phyloP scores from a whole-genome alignment of 2,888 invertebrate species.

The Ganaspis brasiliensis region DNA sequence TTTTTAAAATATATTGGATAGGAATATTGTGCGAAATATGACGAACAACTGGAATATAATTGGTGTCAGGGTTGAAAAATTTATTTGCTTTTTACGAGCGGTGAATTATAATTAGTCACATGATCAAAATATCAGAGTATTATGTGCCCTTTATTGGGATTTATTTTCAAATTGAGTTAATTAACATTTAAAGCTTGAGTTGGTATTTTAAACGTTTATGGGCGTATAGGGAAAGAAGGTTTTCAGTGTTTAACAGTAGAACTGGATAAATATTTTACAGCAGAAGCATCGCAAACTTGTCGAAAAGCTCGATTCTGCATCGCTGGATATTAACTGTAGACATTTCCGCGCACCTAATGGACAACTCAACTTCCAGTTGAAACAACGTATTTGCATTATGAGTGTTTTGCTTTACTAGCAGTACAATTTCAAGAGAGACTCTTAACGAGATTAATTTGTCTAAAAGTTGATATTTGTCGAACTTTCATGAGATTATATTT shows the following conservation, averaged over 20 bases:
- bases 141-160: background rate
- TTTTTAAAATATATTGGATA: background rate
- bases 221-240: background rate
- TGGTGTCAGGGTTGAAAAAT: background rate
- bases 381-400: constrained; percentile 41
- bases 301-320: background rate
- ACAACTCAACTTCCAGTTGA: background rate
- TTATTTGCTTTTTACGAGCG: background rate
- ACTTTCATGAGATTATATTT: background rate
- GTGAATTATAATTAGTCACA: background rate
- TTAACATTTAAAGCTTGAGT: background rate
- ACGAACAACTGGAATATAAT: background rate
- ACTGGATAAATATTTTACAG: background rate
- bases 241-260: background rate
- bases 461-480: background rate
- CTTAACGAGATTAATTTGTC: constrained; percentile 8
- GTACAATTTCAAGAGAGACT: constrained; percentile 11
- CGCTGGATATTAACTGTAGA: background rate
- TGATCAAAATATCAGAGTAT: background rate
- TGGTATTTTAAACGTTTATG: background rate
- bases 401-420: background rate
- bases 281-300: background rate
- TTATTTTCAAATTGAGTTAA: background rate
- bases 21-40: no score
- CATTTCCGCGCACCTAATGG: constrained; percentile 4